A percentile compares a stretch with the other conserved stretches of the same genome.
phyloP scores from a whole-genome alignment of 2,113 vertebrate genomes.

The Cyanoramphus novaezelandiae region DNA sequence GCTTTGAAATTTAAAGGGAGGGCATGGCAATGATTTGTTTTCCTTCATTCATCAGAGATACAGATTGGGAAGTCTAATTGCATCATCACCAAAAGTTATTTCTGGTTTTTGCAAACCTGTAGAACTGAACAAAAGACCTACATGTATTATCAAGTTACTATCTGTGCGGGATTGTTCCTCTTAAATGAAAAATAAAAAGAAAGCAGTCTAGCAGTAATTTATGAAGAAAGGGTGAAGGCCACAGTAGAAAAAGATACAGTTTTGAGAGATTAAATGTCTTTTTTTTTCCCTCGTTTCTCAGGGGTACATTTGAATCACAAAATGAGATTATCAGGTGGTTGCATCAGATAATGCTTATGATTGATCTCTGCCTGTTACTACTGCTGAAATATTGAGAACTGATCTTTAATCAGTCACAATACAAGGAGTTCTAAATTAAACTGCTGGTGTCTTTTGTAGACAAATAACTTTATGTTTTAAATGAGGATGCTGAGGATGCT shows the following conservation, averaged over 20 bases:
- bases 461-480: slow-evolving; percentile 2
- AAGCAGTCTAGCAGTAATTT: neutral
- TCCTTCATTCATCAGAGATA: neutral
- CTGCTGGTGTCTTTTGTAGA: neutral
- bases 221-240: neutral
- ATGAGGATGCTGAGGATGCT: neutral
- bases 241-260: neutral
- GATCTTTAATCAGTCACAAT: neutral
- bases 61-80: neutral
- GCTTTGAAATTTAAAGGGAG: neutral
- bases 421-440: neutral
- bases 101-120: neutral
- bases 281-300: neutral
- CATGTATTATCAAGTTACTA: neutral
- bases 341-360: neutral
- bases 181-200: neutral
- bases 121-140: neutral
- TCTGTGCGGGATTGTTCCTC: neutral
- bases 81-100: neutral
- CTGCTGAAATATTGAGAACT: neutral
- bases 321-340: neutral
- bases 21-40: neutral
- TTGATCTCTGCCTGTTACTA: neutral
- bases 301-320: neutral
- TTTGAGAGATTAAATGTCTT: neutral